phyloP scores from a whole-genome alignment of 2,113 vertebrate species.

The Noctilio leporinus region DNA sequence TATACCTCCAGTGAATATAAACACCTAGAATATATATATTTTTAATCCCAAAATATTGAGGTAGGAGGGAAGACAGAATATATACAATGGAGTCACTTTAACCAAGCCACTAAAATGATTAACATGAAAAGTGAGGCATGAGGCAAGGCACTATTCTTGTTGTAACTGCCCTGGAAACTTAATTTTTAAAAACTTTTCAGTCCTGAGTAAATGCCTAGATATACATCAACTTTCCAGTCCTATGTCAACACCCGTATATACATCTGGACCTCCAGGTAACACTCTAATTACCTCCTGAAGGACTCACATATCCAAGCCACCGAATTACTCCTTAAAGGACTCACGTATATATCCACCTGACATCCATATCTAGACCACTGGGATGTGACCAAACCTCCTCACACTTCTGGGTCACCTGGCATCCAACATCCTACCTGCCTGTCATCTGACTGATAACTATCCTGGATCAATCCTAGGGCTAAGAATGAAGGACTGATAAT shows the following conservation, averaged over 20 bases:
- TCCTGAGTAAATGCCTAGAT: too few species aligned
- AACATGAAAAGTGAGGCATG: neutral
- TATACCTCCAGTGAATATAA: slow-evolving; percentile 4
- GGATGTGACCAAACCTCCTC: neutral
- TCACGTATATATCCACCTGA: neutral
- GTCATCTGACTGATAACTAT: neutral
- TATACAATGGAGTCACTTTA: neutral
- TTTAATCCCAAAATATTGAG: slow-evolving; percentile 9
- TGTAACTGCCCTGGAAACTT: neutral
- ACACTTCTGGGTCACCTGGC: neutral
- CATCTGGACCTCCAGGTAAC: neutral
- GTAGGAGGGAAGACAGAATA: neutral
- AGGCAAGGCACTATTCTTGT: neutral
- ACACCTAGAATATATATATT: neutral
- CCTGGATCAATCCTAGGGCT: neutral
- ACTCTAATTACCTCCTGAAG: neutral
- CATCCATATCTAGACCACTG: neutral
- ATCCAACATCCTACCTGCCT: neutral
- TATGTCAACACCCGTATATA: neutral
- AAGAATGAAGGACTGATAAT: neutral
- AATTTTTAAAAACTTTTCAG: neutral
- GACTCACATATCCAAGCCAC: neutral
- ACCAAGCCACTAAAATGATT: neutral
- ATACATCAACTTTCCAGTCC: too few species aligned
- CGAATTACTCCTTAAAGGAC: neutral